Base-by-base conservation (phyloP, 2,113 vertebrate genomes). In the Nibea albiflora region DNA sequence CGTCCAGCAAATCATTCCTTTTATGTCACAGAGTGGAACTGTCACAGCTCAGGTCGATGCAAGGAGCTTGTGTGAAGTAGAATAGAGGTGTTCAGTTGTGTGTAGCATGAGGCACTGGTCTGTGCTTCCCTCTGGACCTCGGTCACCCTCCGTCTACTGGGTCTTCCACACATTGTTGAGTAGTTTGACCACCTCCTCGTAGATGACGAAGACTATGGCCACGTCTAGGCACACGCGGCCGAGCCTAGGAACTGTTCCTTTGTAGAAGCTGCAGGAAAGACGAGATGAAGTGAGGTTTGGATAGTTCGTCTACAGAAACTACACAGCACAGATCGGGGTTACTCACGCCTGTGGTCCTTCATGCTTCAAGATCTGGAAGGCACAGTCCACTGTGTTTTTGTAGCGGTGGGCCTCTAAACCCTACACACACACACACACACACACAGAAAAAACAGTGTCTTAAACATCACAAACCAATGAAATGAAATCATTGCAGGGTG, bases 261-360 rank as follows among this genome's bases (percentile, higher is more conserved):
- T 95, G 87, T 95, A 95, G 91, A 96, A 95, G 67, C 94, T 96
- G 78, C 7, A 65, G 28, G 61, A 56, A 9, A 49, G 52, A 72
- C n/a, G 7, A 70, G 5, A 42, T 4, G 11, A 54, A 54, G 67
- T 24, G 6, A 63, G 11, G 49, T 66, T 39, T 17, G 24, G 52
- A 65, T 3, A 42, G 57, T 50, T 58, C 28, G 11, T 50, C 42
- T 35, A 6, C 20, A 19, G 6, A 19, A 50, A 75, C 7, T 5
- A 4, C 46, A 47, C 5, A 2, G 39, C 3, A 3, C 49, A 16
- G 15, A 39, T 35, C 20, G 56, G 28, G 10, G 62, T 22, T 46
- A 91, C 96, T 94, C 90, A 96, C 95, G 95, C 95, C 67, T 93
- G 92, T 0, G 93, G 95, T 26, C 96, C 96, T 87, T 96, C 95